Percentiles rank a stretch among this genome's conserved stretches.
phyloP scores from a whole-genome alignment of 64 coral and sea anemone genomes.

The Pocillopora damicornis region DNA sequence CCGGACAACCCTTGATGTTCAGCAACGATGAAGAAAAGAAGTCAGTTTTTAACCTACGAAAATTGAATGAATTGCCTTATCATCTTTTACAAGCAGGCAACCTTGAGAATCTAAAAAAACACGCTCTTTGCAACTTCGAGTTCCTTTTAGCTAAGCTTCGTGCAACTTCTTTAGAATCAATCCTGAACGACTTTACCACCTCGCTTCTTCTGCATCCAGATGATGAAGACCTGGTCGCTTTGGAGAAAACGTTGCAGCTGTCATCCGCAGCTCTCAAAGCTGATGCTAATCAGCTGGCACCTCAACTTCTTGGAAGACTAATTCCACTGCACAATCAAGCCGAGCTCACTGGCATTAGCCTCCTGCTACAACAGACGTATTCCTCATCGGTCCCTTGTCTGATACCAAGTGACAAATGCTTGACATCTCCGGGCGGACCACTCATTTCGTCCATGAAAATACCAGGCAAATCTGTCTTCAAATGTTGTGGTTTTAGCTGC shows the following conservation, averaged over 20 bases:
- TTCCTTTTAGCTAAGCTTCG: slow-evolving; percentile 83
- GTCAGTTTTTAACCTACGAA: slow-evolving; percentile 68
- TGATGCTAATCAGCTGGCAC: slow-evolving; percentile 66
- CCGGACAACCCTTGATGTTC: slow-evolving; percentile 63
- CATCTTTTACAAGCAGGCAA: slow-evolving; percentile 65
- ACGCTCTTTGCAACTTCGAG: slow-evolving; percentile 73
- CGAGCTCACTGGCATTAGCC: slow-evolving; percentile 4
- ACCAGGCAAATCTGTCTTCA: neutral
- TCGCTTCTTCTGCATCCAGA: slow-evolving; percentile 52
- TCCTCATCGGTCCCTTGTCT: slow-evolving; percentile 35
- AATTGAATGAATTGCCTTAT: slow-evolving; percentile 74
- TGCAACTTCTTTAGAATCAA: slow-evolving; percentile 56
- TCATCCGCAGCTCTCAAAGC: slow-evolving; percentile 67
- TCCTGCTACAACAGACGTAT: slow-evolving; percentile 29
- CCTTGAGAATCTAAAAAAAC: slow-evolving; percentile 59
- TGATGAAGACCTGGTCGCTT: slow-evolving; percentile 58
- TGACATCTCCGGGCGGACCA: slow-evolving; percentile 37
- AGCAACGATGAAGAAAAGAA: slow-evolving; percentile 15
- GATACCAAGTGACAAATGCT: slow-evolving; percentile 36
- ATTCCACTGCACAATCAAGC: neutral
- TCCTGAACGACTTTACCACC: slow-evolving; percentile 70
- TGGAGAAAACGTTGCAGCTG: slow-evolving; percentile 72
- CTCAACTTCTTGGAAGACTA: slow-evolving; percentile 85
- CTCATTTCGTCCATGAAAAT: slow-evolving; percentile 22
- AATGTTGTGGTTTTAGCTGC: slow-evolving; percentile 60